These are phyloP conservation scores for Tenthredo mesomela DNA, from an alignment of 2,888 invertebrate genomes.

Conservation along the genomic window DNA sequence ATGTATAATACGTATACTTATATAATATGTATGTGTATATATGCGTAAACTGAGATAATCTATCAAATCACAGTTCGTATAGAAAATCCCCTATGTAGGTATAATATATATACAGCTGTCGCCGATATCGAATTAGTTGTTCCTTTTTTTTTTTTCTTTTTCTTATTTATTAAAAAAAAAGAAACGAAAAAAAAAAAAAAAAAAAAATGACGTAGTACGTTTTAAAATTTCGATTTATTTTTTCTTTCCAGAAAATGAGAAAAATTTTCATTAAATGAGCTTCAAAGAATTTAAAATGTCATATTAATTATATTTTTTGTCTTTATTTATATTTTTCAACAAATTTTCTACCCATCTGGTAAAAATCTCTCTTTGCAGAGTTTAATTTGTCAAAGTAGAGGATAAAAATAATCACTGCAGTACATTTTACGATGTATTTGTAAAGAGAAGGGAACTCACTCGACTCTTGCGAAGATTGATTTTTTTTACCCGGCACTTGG, in stretches of 20 bases:
- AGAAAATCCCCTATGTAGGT: neutral
- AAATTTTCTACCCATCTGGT: neutral
- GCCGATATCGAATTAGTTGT: neutral
- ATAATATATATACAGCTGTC: no score
- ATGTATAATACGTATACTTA: neutral
- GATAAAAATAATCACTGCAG: neutral
- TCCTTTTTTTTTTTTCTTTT: neutral
- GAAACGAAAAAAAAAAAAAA: no score
- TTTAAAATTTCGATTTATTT: neutral
- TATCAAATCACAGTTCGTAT: neutral
- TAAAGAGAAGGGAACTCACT: neutral
- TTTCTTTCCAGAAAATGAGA: neutral
- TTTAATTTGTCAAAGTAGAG: conserved; percentile 24
- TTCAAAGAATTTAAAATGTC: neutral
- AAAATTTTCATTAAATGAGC: neutral
- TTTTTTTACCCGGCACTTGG: neutral
- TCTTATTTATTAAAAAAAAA: neutral
- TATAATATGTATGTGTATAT: neutral
- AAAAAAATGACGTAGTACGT: no score
- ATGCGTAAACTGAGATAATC: neutral
- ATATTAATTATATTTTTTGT: neutral
- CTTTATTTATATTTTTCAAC: neutral
- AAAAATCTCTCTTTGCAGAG: neutral
- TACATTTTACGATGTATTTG: neutral
- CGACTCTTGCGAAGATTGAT: conserved; percentile 16